Conservation (phyloP, 2,888 invertebrate genomes). For the Antheraea yamamai region DNA sequence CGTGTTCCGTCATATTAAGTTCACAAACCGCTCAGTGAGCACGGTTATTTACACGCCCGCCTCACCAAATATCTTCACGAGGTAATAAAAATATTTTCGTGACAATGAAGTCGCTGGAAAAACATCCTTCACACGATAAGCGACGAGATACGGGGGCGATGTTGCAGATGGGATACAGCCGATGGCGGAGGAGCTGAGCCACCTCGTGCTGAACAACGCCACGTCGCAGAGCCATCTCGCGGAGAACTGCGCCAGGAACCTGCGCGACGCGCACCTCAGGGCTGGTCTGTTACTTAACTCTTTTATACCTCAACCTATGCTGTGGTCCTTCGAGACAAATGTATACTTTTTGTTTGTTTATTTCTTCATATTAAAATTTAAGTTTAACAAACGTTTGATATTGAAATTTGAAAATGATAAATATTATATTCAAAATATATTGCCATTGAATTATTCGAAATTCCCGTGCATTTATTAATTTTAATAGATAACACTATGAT, state of each 20-base stretch:
- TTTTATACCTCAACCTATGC: neutral
- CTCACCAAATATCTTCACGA: too few relatives aligned
- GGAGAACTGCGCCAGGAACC: slow-evolving; percentile 49
- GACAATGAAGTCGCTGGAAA: too few relatives aligned
- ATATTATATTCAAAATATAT: too few relatives aligned
- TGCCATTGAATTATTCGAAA: too few relatives aligned
- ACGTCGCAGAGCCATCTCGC: slow-evolving; percentile 57
- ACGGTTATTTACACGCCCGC: too few relatives aligned
- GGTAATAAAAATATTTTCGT: too few relatives aligned
- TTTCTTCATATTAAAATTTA: neutral
- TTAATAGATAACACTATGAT: too few relatives aligned
- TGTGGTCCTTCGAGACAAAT: neutral
- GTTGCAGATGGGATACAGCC: slow-evolving; percentile 38
- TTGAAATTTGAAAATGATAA: too few relatives aligned
- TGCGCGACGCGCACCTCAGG: slow-evolving; percentile 49
- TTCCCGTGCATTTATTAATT: too few relatives aligned
- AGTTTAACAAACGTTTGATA: too few relatives aligned
- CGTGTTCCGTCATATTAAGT: too few relatives aligned
- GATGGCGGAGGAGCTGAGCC: slow-evolving; percentile 43
- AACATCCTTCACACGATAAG: neutral
- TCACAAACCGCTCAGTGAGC: too few relatives aligned
- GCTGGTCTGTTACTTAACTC: slow-evolving; percentile 43
- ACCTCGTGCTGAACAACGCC: slow-evolving; percentile 39
- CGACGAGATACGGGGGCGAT: neutral
- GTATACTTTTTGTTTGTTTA: neutral